Base-by-base conservation (phyloP, 2,888 invertebrate species). In the Xylota sylvarum region DNA sequence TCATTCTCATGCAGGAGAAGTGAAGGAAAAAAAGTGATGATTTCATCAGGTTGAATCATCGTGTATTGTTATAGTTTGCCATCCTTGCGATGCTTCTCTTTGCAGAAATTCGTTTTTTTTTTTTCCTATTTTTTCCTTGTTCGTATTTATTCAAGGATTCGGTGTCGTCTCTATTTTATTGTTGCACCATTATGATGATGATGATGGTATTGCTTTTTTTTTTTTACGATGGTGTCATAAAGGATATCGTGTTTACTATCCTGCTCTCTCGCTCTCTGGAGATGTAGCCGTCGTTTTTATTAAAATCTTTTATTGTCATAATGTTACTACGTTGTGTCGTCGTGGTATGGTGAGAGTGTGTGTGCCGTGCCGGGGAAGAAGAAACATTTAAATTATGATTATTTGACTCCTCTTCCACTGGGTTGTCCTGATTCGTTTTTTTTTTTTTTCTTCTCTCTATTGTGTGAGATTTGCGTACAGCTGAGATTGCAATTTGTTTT, bases 291-390 rank as follows among this genome's bases (percentile, higher is more conserved):
- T 37, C 23, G 65, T 77, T 73, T 81, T 55, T 86, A 86, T 86
- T 81, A 86, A 86, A 86, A 86, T 81, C 77, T 73, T 86, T 81
- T 80, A 80, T 77, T 86, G 81, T 81, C 81, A 77, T 86, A 86
- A 86, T 86, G 72, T 81, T 62, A 86, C 77, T 73, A 77, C 77
- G 56, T 60, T 62, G 62, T 73, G 69, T 69, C 65, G 17, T 69
- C 72, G 32, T 64, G 50, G 37, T 67, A 50, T 65, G 37, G 37
- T 48, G 32, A 55, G 69, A n/a, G n/a, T n/a, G n/a, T n/a, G 77
- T 40, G 64, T 48, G 58, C n/a, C n/a, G 23, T 23, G 23, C 5
- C 12, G 9, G 56, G 60, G 48, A 6, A 46, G 55, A 23, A 80
- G 58, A 56, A 76, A 69, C 81, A 81, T 81, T 86, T 77, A 86